Conservation (phyloP, 2,797 vertebrate genomes). For the Taeniopygia guttata region DNA sequence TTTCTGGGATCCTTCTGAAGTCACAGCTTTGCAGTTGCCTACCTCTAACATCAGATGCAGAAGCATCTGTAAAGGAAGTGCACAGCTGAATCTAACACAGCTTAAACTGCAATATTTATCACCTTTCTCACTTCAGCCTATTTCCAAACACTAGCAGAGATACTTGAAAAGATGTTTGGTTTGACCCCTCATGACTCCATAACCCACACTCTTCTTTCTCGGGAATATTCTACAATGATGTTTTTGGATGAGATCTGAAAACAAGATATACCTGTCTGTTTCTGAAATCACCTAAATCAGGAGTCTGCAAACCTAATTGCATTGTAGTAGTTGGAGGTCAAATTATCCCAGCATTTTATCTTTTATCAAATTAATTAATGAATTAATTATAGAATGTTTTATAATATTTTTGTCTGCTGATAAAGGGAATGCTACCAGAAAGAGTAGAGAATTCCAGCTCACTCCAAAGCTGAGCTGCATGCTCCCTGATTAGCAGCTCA, state of each 20-base stretch:
- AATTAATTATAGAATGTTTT: neutral
- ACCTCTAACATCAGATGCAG: neutral
- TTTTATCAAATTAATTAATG: neutral
- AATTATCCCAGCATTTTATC: neutral
- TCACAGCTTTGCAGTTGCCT: neutral
- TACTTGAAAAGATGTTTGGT: neutral
- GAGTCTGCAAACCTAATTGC: neutral
- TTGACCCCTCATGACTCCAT: neutral
- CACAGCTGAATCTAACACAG: neutral
- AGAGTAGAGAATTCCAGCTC: neutral
- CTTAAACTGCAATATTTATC: neutral
- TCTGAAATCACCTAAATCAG: neutral
- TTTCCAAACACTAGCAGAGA: neutral
- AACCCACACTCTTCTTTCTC: neutral
- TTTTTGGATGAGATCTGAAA: neutral
- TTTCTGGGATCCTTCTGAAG: neutral
- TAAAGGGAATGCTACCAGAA: neutral
- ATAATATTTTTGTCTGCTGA: neutral
- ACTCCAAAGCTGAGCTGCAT: neutral
- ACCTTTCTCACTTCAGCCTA: neutral
- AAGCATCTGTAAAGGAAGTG: neutral
- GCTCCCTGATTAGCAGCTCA: neutral
- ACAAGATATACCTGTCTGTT: neutral
- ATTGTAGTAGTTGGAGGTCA: neutral
- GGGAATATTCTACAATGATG: neutral